Base-by-base conservation (phyloP, 2,797 vertebrate species). In the Chaetodon trifasciatus region DNA sequence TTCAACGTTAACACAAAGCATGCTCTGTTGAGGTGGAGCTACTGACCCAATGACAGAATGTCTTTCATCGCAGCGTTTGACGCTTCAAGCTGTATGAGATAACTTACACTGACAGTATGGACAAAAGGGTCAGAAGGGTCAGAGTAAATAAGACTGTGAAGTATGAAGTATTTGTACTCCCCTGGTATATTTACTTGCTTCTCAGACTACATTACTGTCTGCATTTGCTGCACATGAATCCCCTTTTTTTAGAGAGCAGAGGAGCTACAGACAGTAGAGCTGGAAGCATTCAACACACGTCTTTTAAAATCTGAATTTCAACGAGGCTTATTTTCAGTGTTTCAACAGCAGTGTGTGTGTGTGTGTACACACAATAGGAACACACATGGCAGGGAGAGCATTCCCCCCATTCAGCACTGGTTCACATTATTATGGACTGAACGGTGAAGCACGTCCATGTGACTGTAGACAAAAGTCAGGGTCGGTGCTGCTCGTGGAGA, bases 1-100 rank as follows among this genome's bases (percentile, higher is more conserved):
- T 40, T 19, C 81, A 68, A 77, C 87, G 65, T 83, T 44, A 49
- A 68, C 57, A 52, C 58, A 81, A 75, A 67, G 53, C 21, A 50
- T 12, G 44, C n/a, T 49, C 56, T 67, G 40, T 74, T 21, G 5
- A 67, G 17, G 15, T 35, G 19, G 50, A 61, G n/a, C 28, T 37
- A 6, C 28, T 9, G 42, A 44, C 1, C 16, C 49, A 58, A 49
- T 78, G 56, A 55, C 60, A 46, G 61, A 19, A 5, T 61, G 44
- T 21, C 58, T 24, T 70, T 60, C 56, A 68, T 46, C 16, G 6
- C 12, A 37, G 42, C 5, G 32, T 63, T 15, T 64, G 42, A 67
- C 37, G 55, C 49, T 17, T 13, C 39, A 39, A 24, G 21, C n/a
- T 39, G 24, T 9, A 0, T 35, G 21, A 58, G 16, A 11, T n/a